phyloP scores from a whole-genome alignment of 2,113 vertebrate genomes.

The Oenanthe melanoleuca region DNA sequence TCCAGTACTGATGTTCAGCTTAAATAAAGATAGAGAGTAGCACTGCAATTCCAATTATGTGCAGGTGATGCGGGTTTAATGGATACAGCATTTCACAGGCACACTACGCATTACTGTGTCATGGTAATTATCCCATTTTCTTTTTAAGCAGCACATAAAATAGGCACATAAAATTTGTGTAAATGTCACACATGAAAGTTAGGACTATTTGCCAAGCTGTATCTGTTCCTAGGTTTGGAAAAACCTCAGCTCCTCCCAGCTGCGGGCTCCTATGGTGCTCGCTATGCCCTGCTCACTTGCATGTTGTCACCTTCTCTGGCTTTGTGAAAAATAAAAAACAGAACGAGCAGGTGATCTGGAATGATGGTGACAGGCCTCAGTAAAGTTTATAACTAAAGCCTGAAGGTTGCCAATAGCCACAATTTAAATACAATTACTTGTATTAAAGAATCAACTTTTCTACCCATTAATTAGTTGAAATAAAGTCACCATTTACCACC shows the following conservation, averaged over 20 bases:
- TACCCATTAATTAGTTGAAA: not conserved
- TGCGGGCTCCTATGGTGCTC: rapidly evolving
- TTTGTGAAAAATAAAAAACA: not conserved
- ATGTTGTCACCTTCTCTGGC: not conserved
- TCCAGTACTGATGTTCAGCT: not conserved
- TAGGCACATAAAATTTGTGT: constrained; percentile 14
- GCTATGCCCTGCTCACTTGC: rapidly evolving
- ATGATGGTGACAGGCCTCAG: not conserved
- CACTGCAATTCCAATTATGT: not conserved
- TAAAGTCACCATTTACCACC: not conserved
- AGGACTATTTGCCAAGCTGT: not conserved
- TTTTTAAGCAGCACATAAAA: constrained; percentile 43
- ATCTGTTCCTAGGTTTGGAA: not conserved
- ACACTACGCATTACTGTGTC: not conserved
- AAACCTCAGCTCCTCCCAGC: not conserved
- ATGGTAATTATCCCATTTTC: constrained; percentile 21
- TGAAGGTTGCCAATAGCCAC: not conserved
- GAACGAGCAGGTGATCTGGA: not conserved
- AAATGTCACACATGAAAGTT: not conserved
- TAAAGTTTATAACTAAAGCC: not conserved
- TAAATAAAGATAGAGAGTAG: not conserved
- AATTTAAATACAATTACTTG: too few relatives aligned
- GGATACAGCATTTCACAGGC: constrained; percentile 14
- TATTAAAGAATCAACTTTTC: not conserved
- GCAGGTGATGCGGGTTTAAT: not conserved